Percentiles rank a stretch among this genome's conserved stretches.
Evolutionary conservation across 1,140 invertebrate genomes (phyloP).

Genomic region (Antheraea pernyi): DNA sequence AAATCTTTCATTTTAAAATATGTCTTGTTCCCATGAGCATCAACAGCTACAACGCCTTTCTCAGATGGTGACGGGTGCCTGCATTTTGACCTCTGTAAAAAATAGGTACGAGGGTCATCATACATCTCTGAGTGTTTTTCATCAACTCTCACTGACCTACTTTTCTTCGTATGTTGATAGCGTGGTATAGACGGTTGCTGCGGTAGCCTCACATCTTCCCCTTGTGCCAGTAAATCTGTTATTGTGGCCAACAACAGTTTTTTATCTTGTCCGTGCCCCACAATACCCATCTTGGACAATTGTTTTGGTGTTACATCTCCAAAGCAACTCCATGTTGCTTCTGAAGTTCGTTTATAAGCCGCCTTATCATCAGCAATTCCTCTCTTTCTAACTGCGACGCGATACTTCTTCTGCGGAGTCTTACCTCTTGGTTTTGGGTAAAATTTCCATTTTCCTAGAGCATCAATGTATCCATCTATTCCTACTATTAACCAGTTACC

Average conservation of each 20-base stretch:
- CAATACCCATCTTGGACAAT: conserved; percentile 62
- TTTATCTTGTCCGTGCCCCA: conserved; percentile 62
- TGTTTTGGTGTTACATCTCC: conserved; percentile 50
- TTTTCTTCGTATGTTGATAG: conserved; percentile 25
- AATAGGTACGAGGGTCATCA: conserved; percentile 20
- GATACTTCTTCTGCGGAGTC: neutral
- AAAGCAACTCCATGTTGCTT: conserved; percentile 63
- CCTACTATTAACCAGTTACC: conserved; percentile 64
- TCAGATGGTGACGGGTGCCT: conserved; percentile 50
- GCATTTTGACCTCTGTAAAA: conserved; percentile 41
- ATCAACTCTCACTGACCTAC: conserved; percentile 18
- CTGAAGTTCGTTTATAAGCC: conserved; percentile 31
- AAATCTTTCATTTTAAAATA: conserved; percentile 51
- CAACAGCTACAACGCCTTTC: conserved; percentile 56
- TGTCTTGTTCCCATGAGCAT: conserved; percentile 52
- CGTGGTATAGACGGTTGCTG: conserved; percentile 41
- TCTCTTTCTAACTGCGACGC: conserved; percentile 6
- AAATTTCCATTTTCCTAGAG: conserved; percentile 50
- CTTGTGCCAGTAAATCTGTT: conserved; percentile 44
- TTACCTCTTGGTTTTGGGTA: conserved; percentile 39
- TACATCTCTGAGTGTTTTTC: conserved; percentile 15
- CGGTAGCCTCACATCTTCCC: conserved; percentile 58
- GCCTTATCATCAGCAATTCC: neutral
- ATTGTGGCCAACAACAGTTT: conserved; percentile 46
- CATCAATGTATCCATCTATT: conserved; percentile 61